Percentiles rank a stretch among this genome's conserved stretches.
phyloP scores from a whole-genome alignment of 2,113 vertebrate genomes.

The Platysternon megacephalum region DNA sequence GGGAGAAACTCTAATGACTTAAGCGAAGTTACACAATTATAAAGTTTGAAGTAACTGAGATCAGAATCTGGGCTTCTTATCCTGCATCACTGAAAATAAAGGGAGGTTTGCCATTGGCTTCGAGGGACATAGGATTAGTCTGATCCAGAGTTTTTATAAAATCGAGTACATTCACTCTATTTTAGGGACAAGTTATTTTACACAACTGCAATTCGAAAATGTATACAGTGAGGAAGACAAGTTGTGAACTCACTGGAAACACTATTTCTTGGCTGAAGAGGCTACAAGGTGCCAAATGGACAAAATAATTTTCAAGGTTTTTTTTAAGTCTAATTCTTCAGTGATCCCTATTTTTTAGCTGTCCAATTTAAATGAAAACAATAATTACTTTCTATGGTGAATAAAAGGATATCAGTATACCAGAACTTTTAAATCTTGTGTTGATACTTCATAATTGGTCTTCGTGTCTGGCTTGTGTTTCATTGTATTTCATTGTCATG shows the following conservation, averaged over 20 bases:
- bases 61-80: background rate
- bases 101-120: background rate
- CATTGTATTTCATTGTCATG: background rate
- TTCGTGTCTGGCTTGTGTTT: background rate
- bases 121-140: background rate
- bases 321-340: background rate
- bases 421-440: background rate
- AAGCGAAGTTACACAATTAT: background rate
- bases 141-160: background rate
- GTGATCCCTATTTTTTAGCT: background rate
- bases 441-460: background rate
- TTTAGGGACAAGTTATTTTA: background rate
- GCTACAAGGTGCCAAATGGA: background rate
- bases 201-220: background rate
- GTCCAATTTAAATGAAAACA: background rate
- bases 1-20: background rate
- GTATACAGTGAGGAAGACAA: background rate
- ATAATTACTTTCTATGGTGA: background rate
- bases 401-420: background rate
- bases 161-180: background rate
- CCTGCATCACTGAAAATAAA: background rate
- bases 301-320: background rate
- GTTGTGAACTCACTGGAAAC: background rate
- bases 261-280: background rate
- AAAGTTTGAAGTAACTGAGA: background rate